phyloP scores from a whole-genome alignment of 2,113 vertebrate genomes.

The Galbula dea region DNA sequence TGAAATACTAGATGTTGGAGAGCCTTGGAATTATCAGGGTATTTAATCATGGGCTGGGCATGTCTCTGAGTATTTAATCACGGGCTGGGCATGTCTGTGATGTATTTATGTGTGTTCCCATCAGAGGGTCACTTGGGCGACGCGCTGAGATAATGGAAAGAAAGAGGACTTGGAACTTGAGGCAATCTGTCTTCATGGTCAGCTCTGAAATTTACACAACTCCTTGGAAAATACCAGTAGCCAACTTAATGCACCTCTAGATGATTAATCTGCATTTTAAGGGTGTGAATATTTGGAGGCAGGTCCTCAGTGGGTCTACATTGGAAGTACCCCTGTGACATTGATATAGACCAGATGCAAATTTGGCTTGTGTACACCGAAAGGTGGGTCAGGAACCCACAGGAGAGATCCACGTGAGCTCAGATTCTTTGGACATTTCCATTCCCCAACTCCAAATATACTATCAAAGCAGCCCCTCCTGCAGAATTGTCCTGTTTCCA shows the following conservation, averaged over 20 bases:
- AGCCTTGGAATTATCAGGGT: constrained; percentile 48
- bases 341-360: constrained; percentile 36
- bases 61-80: constrained; percentile 61
- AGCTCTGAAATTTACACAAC: neutral
- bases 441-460: neutral
- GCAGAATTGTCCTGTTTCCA: constrained; percentile 31
- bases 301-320: neutral
- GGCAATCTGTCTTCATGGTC: neutral
- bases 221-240: constrained; percentile 29
- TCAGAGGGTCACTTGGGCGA: constrained; percentile 6
- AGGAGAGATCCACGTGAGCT: constrained; percentile 10
- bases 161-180: neutral
- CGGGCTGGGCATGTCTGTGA: constrained; percentile 29
- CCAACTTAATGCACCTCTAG: neutral
- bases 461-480: constrained; percentile 18
- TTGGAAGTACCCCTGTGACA: neutral
- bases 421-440: neutral
- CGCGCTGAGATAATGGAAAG: constrained; percentile 34
- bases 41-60: constrained; percentile 59
- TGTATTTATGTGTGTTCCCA: constrained; percentile 56
- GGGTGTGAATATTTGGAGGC: neutral
- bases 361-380: neutral
- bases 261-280: constrained; percentile 3
- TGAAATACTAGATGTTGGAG: constrained; percentile 34
- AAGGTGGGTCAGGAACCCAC: constrained; percentile 31